Conservation (phyloP, 1,140 invertebrate species). For the Latrodectus geometricus region DNA sequence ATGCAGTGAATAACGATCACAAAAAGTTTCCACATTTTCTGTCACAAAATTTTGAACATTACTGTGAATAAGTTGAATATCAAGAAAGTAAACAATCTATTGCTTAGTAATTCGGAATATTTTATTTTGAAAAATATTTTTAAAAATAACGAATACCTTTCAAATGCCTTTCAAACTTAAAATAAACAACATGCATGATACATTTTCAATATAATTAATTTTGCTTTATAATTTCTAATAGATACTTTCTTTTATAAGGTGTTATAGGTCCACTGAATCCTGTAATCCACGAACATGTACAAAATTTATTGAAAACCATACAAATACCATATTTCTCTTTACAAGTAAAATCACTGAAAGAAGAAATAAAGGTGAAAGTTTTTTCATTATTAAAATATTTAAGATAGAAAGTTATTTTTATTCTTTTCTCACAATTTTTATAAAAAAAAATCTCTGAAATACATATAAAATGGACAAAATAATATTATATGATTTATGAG, state of each 20-base stretch:
- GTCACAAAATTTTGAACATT: too few species aligned
- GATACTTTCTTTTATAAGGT: slow-evolving; percentile 13
- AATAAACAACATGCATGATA: too few species aligned
- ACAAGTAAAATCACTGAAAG: not conserved
- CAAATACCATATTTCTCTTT: slow-evolving; percentile 30
- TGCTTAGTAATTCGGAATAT: too few species aligned
- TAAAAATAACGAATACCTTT: too few species aligned
- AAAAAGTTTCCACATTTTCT: too few species aligned
- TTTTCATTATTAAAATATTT: not conserved
- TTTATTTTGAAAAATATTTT: too few species aligned
- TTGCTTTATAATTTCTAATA: not conserved
- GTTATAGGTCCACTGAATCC: slow-evolving; percentile 50
- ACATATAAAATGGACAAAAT: not conserved
- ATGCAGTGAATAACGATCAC: too few species aligned
- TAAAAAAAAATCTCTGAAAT: not conserved
- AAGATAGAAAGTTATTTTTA: not conserved
- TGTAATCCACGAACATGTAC: not conserved
- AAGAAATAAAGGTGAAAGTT: slow-evolving; percentile 44
- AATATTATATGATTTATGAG: too few species aligned
- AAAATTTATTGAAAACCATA: not conserved
- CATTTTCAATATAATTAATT: too few species aligned
- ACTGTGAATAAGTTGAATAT: too few species aligned
- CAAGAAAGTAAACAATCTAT: too few species aligned
- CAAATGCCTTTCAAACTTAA: too few species aligned
- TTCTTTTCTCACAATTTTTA: not conserved